These are phyloP conservation scores for Troides oblongomaculatus DNA, from an alignment of 2,888 invertebrate genomes.

Conservation along the genomic window DNA sequence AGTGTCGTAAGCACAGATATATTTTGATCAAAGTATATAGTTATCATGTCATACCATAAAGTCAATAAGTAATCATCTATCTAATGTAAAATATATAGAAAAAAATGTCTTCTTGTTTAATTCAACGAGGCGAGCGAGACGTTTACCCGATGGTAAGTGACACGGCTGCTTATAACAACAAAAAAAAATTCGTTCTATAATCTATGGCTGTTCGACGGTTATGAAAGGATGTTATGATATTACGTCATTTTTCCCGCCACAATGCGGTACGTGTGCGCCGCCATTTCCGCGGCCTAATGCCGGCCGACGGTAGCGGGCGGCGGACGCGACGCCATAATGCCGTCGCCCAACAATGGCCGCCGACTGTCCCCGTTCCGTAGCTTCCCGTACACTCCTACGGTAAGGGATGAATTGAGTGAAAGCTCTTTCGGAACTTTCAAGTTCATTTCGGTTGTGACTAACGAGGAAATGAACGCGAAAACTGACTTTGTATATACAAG, in stretches of 20 bases:
- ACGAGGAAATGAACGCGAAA: too few relatives aligned
- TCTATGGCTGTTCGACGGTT: constrained; percentile 65
- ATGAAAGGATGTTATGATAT: constrained; percentile 77
- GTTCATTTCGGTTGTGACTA: constrained; percentile 1
- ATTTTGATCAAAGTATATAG: too few relatives aligned
- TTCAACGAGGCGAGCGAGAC: too few relatives aligned
- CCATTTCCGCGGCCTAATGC: constrained; percentile 75
- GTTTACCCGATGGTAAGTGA: too few relatives aligned
- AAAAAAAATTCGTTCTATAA: not conserved
- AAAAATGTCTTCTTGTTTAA: too few relatives aligned
- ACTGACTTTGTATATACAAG: not conserved
- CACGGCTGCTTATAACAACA: too few relatives aligned
- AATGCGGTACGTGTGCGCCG: constrained; percentile 61
- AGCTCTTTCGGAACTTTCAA: constrained; percentile 7
- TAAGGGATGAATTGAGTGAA: constrained; percentile 19
- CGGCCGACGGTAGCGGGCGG: constrained; percentile 27
- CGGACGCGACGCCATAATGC: constrained; percentile 39
- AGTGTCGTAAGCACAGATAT: too few relatives aligned
- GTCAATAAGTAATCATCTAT: too few relatives aligned
- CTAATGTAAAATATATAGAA: too few relatives aligned
- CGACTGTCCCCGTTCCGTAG: constrained; percentile 48
- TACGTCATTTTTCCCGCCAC: constrained; percentile 76
- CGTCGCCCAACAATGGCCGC: constrained; percentile 25
- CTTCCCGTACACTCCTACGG: constrained; percentile 28
- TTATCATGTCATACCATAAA: too few relatives aligned